These are phyloP conservation scores for Cheilosia soror DNA, from an alignment of 2,888 invertebrate species.

Conservation along the genomic window DNA sequence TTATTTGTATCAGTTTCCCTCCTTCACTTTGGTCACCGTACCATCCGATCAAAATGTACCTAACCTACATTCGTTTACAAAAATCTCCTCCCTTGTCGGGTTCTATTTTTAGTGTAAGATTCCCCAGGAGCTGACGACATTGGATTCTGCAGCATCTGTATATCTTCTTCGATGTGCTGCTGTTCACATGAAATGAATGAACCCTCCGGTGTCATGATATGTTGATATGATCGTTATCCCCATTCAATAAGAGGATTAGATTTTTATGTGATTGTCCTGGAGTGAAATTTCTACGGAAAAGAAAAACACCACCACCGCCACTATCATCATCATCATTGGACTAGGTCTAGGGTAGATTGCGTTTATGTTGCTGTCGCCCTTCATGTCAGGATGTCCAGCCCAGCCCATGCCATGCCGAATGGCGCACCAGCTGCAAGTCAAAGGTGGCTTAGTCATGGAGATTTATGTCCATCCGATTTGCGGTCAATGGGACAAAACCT, in stretches of 20 bases:
- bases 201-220: conserved; percentile 38
- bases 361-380: conserved; percentile 29
- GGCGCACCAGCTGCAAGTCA: conserved; percentile 53
- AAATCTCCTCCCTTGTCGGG: conserved; percentile 20
- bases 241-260: conserved; percentile 72
- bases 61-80: conserved; percentile 5
- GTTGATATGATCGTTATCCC: conserved; percentile 70
- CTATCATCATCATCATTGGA: conserved; percentile 15
- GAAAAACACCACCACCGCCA: conserved; percentile 5
- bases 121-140: not conserved
- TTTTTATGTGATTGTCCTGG: conserved; percentile 66
- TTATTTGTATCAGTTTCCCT: not conserved
- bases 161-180: conserved; percentile 3
- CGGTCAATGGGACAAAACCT: conserved; percentile 75
- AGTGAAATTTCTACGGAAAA: conserved; percentile 39
- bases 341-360: not conserved
- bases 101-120: conserved; percentile 2
- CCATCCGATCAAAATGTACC: not conserved
- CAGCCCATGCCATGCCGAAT: conserved; percentile 41
- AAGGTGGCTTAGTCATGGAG: conserved; percentile 73
- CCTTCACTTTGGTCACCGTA: not conserved
- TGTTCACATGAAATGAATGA: conserved; percentile 37
- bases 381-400: not conserved
- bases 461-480: conserved; percentile 75
- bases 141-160: not conserved